These are phyloP conservation scores for Alectoris magna DNA, from an alignment of 2,797 vertebrate genomes.

Conservation along the genomic window DNA sequence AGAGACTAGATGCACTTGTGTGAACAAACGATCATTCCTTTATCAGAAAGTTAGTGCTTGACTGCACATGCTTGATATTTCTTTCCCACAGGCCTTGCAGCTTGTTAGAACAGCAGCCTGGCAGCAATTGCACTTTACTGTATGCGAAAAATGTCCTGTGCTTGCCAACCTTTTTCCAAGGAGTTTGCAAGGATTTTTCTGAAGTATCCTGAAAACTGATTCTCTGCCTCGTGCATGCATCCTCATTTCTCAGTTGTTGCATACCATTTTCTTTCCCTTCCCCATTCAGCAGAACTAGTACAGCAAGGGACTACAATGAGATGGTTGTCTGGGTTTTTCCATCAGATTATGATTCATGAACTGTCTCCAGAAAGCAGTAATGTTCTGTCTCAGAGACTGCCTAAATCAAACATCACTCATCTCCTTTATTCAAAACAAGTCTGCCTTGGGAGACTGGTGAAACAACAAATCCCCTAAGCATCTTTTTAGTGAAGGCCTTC, in stretches of 20 bases:
- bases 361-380: background rate
- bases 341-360: background rate
- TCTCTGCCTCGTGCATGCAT: background rate
- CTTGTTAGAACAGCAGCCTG: background rate
- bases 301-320: background rate
- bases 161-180: background rate
- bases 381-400: background rate
- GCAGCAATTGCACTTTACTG: background rate
- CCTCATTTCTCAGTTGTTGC: background rate
- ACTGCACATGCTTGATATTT: background rate
- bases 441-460: rapidly evolving
- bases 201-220: background rate
- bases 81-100: rapidly evolving
- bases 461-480: background rate
- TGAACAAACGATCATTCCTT: background rate
- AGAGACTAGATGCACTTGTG: background rate
- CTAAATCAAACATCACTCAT: background rate
- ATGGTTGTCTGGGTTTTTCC: background rate
- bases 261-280: background rate
- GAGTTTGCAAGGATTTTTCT: background rate
- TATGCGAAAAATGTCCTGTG: background rate
- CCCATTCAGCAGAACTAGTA: background rate
- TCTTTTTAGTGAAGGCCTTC: background rate
- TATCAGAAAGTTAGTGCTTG: background rate
- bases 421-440: background rate